Conservation (phyloP, 2,888 invertebrate genomes). For the Lepidochrysops patricia region DNA sequence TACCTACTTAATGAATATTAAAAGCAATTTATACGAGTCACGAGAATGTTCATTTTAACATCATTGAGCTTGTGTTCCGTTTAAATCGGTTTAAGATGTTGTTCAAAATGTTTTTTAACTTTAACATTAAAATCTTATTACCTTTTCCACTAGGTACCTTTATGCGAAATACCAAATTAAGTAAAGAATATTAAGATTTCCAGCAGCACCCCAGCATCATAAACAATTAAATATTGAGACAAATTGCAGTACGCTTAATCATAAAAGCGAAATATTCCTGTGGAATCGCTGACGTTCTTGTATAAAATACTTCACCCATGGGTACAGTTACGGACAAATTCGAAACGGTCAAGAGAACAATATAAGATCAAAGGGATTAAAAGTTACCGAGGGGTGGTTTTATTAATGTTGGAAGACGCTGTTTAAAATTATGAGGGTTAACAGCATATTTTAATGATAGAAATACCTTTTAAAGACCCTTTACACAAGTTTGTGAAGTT, state of each 20-base stretch:
- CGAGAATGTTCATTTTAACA: background rate
- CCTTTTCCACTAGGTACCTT: too few species aligned
- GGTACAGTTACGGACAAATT: slow-evolving; percentile 43
- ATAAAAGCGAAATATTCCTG: slow-evolving; percentile 9
- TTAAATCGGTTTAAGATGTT: background rate
- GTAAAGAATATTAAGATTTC: background rate
- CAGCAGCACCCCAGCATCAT: background rate
- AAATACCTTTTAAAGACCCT: slow-evolving; percentile 7
- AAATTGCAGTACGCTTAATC: background rate
- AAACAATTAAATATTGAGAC: slow-evolving; percentile 3
- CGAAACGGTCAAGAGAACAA: slow-evolving; percentile 52
- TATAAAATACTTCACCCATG: slow-evolving; percentile 45
- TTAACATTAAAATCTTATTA: too few species aligned
- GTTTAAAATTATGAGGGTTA: slow-evolving; percentile 8
- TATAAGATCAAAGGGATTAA: slow-evolving; percentile 54
- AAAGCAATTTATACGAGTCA: background rate
- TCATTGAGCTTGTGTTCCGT: background rate
- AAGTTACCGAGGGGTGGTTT: slow-evolving; percentile 34
- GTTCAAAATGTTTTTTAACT: too few species aligned
- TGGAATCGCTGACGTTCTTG: slow-evolving; percentile 28
- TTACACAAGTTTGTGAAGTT: slow-evolving; percentile 6
- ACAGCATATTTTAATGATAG: slow-evolving; percentile 4
- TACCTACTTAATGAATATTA: slow-evolving; percentile 5
- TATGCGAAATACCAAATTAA: background rate
- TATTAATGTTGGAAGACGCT: slow-evolving; percentile 30